phyloP scores from a whole-genome alignment of 2,113 vertebrate species.

The Pseudorhombus dupliciocellatus region DNA sequence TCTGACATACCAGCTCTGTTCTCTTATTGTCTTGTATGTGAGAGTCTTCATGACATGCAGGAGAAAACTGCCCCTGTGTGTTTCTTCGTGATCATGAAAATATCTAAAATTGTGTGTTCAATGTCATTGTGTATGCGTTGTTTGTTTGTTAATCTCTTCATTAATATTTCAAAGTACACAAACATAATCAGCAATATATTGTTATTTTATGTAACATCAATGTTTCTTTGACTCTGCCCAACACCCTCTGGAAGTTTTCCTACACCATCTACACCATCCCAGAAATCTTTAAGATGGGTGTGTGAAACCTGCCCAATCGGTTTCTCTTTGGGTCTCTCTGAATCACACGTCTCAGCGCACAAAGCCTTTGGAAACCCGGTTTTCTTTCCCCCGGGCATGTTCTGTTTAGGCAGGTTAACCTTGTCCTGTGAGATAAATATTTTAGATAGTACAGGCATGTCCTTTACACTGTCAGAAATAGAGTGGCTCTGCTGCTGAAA shows the following conservation, averaged over 20 bases:
- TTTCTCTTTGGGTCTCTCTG: slow-evolving; percentile 6
- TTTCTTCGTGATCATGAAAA: neutral
- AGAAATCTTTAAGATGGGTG: slow-evolving; percentile 25
- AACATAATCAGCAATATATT: too few relatives aligned
- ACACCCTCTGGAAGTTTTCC: neutral
- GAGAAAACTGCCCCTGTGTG: slow-evolving; percentile 6
- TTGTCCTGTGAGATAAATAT: slow-evolving; percentile 50
- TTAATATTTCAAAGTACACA: too few relatives aligned
- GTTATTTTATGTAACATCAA: too few relatives aligned
- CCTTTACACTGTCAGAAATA: slow-evolving; percentile 1
- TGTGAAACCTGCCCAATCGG: slow-evolving; percentile 20
- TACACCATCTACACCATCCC: neutral
- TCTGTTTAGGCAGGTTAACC: slow-evolving; percentile 44
- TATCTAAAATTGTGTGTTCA: neutral
- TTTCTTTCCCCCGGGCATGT: slow-evolving; percentile 42
- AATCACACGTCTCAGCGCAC: slow-evolving; percentile 8
- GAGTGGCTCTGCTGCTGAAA: slow-evolving; percentile 18
- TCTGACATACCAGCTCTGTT: slow-evolving; percentile 10
- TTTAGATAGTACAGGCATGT: slow-evolving; percentile 17
- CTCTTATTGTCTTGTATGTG: neutral
- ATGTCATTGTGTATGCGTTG: too few relatives aligned
- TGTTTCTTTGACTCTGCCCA: neutral
- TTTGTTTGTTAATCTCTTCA: too few relatives aligned
- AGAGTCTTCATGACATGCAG: neutral
- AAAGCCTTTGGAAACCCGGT: slow-evolving; percentile 35